Evolutionary conservation across 2,888 invertebrate genomes (phyloP).

Genomic region (Mesochorus sp.): DNA sequence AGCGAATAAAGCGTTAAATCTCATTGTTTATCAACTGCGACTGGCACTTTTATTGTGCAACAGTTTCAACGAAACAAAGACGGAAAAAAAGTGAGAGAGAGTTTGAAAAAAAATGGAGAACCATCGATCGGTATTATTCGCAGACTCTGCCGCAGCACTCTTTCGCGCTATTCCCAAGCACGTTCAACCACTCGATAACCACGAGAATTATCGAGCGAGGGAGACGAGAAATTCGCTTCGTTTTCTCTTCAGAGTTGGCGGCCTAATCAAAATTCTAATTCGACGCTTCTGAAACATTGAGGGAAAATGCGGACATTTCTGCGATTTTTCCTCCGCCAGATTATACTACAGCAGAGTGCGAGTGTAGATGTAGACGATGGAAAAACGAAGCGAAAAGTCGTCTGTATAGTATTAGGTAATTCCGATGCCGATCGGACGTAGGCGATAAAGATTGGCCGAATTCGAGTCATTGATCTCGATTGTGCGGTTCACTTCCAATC

Average conservation of each 20-base stretch:
- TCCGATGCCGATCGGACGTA: conserved; percentile 60
- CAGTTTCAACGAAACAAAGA: background rate
- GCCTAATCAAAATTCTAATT: conserved; percentile 62
- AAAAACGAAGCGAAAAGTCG: conserved; percentile 24
- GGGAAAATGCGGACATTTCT: conserved; percentile 19
- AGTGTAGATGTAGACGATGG: background rate
- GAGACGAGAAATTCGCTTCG: background rate
- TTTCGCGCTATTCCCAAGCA: conserved; percentile 42
- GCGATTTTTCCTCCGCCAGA: background rate
- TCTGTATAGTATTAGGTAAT: conserved; percentile 62
- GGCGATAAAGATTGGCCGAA: conserved; percentile 54
- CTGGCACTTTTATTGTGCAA: background rate
- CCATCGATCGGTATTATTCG: conserved; percentile 41
- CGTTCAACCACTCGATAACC: conserved; percentile 40
- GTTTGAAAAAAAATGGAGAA: too few species aligned
- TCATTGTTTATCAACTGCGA: conserved; percentile 18
- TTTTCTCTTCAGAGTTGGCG: background rate
- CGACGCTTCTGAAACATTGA: conserved; percentile 59
- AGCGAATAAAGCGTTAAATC: background rate
- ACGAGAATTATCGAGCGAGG: conserved; percentile 22
- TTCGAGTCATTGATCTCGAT: conserved; percentile 54
- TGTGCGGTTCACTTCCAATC: conserved; percentile 16
- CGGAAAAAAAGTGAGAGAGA: background rate
- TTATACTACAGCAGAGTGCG: background rate
- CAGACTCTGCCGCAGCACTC: conserved; percentile 3